Evolutionary conservation across 2,113 vertebrate species (phyloP).

Genomic region (Hippocampus barbouri): DNA sequence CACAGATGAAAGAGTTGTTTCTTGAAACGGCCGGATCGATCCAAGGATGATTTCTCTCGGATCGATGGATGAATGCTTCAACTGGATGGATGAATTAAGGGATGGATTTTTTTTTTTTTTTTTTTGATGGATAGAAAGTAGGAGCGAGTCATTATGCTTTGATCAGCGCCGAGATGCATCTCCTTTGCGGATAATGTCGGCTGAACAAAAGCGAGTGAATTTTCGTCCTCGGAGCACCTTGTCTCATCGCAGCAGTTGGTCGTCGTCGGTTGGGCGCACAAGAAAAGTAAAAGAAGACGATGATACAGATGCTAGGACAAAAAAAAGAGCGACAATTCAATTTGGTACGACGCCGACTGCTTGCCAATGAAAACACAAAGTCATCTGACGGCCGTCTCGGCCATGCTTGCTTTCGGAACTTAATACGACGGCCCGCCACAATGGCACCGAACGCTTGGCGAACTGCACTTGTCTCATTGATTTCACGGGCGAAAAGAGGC

Average conservation of each 20-base stretch:
- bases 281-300: slow-evolving; percentile 11
- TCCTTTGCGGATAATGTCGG: slow-evolving; percentile 20
- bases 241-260: slow-evolving; percentile 21
- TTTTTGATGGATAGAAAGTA: not conserved
- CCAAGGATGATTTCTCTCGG: not conserved
- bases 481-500: slow-evolving; percentile 54
- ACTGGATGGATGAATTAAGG: not conserved
- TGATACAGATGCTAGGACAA: slow-evolving; percentile 22
- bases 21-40: not conserved
- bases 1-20: not conserved
- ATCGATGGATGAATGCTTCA: not conserved
- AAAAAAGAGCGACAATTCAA: slow-evolving; percentile 26
- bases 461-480: slow-evolving; percentile 43
- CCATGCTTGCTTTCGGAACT: slow-evolving; percentile 29
- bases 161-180: slow-evolving; percentile 26
- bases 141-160: not conserved
- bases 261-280: not conserved
- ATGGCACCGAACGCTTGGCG: slow-evolving; percentile 37
- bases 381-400: slow-evolving; percentile 29
- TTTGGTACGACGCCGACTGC: slow-evolving; percentile 21
- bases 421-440: slow-evolving; percentile 28
- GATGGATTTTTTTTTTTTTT: not conserved
- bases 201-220: slow-evolving; percentile 19
- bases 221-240: slow-evolving; percentile 7
- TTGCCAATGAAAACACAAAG: slow-evolving; percentile 37